Evolutionary conservation across 2,797 vertebrate genomes (phyloP), one percentile per base, ranked within the genome.

Genomic region (Rhyacichthys aspro): DNA sequence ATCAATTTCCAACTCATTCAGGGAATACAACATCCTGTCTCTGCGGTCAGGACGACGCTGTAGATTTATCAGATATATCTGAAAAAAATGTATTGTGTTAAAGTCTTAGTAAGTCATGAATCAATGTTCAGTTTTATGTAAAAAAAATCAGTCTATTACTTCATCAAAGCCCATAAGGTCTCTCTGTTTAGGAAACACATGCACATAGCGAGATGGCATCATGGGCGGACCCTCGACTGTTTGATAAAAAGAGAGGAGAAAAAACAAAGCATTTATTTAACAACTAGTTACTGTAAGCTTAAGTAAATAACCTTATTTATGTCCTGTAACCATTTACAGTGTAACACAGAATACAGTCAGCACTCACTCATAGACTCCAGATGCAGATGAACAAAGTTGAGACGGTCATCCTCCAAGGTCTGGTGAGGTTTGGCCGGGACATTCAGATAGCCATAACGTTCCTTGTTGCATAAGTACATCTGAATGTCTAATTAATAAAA

Each of bases 31-130:
- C 95, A 99, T 99, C 59, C 95, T 91, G 43, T 92, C 90, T 14
- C 94, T 88, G 0, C 96, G 93, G 81, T 96, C 93, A 0, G 84
- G 82, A 34, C 98, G 93, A n/a, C 96, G 94, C 2, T 91, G 89
- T 81, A 99, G 89, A 79, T 97, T 99, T 78, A 99, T 96, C 83
- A 99, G 89, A 74, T 94, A 98, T 44, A 99, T 90, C 98, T 99
- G 74, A 37, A 11, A 37, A 50, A 49, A 11, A 17, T 11, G 10
- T 18, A 37, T 37, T 18, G 11, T 38, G 11, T 38, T 14, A 7
- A 12, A 41, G 39, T 41, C 6, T n/a, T n/a, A 41, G 2, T 6
- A n/a, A 12, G 14, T 14, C 39, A n/a, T 14, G n/a, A 41, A 41
- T 41, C 39, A 15, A 41, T 14, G 14, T 41, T 41, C 39, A 41